Conservation (phyloP, 1,140 invertebrate genomes). For the Steinernema khuongi region DNA sequence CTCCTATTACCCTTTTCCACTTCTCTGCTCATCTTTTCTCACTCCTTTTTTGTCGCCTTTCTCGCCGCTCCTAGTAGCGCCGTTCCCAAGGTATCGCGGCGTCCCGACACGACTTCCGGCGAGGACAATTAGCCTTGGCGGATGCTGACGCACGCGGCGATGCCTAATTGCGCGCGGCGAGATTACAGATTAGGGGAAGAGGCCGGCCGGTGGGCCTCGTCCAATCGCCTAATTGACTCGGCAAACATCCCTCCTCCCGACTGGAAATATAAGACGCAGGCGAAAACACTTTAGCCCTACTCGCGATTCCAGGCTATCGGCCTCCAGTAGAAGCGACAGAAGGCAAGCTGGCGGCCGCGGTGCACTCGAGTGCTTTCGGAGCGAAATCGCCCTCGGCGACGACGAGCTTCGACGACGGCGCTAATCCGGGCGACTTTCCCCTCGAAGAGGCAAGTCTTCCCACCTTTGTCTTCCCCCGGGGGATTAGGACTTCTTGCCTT, state of each 20-base stretch:
- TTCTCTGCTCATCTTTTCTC: too few species aligned
- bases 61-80: too few species aligned
- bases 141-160: neutral
- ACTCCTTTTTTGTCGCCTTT: too few species aligned
- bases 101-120: too few species aligned
- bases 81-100: too few species aligned
- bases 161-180: neutral
- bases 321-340: neutral
- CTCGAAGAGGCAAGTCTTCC: slow-evolving; percentile 6
- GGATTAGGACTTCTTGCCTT: neutral
- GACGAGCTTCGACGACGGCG: neutral
- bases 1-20: too few species aligned
- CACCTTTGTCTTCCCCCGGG: neutral
- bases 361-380: neutral
- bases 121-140: too few species aligned
- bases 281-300: slow-evolving; percentile 5
- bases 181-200: neutral
- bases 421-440: neutral
- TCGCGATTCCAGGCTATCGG: neutral
- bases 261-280: neutral
- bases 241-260: neutral
- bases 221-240: neutral
- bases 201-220: neutral
- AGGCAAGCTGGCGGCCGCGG: neutral
- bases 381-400: neutral